Evolutionary conservation across 2,888 invertebrate genomes (phyloP).

Genomic region (Galerucella pusilla): DNA sequence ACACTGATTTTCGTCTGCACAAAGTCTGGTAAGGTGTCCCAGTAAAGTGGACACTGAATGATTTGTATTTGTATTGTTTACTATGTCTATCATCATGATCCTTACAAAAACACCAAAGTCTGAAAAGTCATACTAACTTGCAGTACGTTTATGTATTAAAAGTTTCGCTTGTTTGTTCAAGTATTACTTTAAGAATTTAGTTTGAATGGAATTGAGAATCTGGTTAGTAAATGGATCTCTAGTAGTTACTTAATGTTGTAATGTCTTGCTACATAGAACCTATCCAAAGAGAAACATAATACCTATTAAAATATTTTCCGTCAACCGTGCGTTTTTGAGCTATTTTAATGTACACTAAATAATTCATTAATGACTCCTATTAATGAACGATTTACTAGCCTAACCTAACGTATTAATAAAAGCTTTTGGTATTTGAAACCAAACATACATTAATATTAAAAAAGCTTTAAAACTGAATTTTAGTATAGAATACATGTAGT

Average conservation of each 20-base stretch:
- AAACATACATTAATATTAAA: too few relatives aligned
- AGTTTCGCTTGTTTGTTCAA: conserved; percentile 5
- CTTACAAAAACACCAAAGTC: conserved; percentile 62
- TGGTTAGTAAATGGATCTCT: neutral
- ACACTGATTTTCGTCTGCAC: conserved; percentile 61
- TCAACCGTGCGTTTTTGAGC: too few relatives aligned
- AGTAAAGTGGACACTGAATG: conserved; percentile 59
- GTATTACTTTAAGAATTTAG: neutral
- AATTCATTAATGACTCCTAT: too few relatives aligned
- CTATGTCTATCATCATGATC: conserved; percentile 61
- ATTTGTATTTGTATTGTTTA: conserved; percentile 62
- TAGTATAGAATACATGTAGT: too few relatives aligned
- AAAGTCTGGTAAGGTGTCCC: conserved; percentile 57
- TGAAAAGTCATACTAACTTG: conserved; percentile 66
- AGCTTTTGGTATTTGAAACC: too few relatives aligned
- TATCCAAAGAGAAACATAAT: too few relatives aligned
- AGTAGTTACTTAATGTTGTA: neutral
- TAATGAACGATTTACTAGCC: too few relatives aligned
- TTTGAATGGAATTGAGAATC: neutral
- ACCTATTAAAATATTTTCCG: too few relatives aligned
- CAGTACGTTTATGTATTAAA: conserved; percentile 46
- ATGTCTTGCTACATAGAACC: too few relatives aligned
- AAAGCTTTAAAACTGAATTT: too few relatives aligned
- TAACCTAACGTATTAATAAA: too few relatives aligned
- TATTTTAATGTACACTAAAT: too few relatives aligned